Evolutionary conservation across 2,888 invertebrate species (phyloP), one percentile per base, ranked within the genome.

Genomic region (Drosophila koepferae): DNA sequence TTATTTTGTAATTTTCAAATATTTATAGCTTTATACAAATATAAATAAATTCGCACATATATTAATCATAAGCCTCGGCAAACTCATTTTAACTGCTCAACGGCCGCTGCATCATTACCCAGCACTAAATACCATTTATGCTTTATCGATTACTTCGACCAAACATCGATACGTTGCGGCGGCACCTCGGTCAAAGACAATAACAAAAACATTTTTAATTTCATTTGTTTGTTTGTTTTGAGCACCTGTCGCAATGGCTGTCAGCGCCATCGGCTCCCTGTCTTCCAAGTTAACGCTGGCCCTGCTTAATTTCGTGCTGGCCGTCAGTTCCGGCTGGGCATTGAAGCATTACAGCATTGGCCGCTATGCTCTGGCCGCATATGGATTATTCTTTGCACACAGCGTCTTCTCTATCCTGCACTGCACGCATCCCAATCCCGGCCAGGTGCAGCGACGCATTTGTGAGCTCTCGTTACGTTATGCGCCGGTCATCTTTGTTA

Each of bases 341-440:
- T 63, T 86, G 2, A 86, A 86, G 20, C 82, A 76, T 65, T 68
- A 80, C 38, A 89, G 74, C 63, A 54, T 49, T n/a, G 82, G 76
- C 8, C 68, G 71, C 8, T 54, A 69, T 43, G 75, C 77, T 0
- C 54, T 77, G 36, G 77, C 82, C 56, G 91, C 86, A 6, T 90
- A 82, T 40, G 90, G 86, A 2, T 53, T 86, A 36, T 68, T 76
- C 28, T 89, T 86, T 31, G 82, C 67, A 2, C 86, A 86, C 53
- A 88, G 88, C 43, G 46, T 90, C 16, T 65, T 85, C 28, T 85
- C 86, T 46, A 68, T 88, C 10, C 31, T 86, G 16, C 85, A 91
- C 20, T 80, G 89, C 62, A 86, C 91, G 23, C 86, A 86, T 56
- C 86, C 86, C 18, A 90, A 82, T 76, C 90, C 91, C 10, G 88